Evolutionary conservation across 2,888 invertebrate genomes (phyloP).

Genomic region (Gerosis bhagava): DNA sequence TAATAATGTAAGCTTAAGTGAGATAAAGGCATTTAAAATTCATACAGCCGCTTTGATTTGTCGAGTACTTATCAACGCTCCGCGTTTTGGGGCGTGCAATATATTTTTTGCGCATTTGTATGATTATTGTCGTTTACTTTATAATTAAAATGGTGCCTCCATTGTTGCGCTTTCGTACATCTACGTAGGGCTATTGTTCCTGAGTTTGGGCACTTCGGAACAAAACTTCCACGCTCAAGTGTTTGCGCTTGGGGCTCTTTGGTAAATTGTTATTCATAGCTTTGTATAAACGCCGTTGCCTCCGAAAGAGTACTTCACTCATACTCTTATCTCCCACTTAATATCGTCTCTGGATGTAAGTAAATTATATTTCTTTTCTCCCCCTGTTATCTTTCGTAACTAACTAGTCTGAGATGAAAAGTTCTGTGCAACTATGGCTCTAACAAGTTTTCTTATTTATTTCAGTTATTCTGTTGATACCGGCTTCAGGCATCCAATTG

Average conservation of each 20-base stretch:
- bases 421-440: no score
- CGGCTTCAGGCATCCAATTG: no score
- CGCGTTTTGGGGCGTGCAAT: no score
- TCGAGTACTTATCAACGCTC: no score
- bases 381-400: conserved; percentile 25
- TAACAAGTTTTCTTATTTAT: no score
- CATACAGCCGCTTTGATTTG: no score
- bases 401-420: no score
- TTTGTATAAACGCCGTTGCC: conserved; percentile 69
- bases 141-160: conserved; percentile 35
- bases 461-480: no score
- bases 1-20: no score
- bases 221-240: conserved; percentile 76
- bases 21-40: no score
- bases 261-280: conserved; percentile 81
- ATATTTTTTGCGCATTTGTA: no score
- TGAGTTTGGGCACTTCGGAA: conserved; percentile 75
- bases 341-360: conserved; percentile 63
- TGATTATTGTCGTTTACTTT: background rate
- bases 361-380: conserved; percentile 57
- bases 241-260: conserved; percentile 75
- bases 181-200: conserved; percentile 68
- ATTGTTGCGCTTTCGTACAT: conserved; percentile 55
- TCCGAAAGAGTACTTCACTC: conserved; percentile 74
- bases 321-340: conserved; percentile 66